These are phyloP conservation scores for Zosterops pallidus DNA, from an alignment of 2,113 vertebrate species.

Conservation along the genomic window DNA sequence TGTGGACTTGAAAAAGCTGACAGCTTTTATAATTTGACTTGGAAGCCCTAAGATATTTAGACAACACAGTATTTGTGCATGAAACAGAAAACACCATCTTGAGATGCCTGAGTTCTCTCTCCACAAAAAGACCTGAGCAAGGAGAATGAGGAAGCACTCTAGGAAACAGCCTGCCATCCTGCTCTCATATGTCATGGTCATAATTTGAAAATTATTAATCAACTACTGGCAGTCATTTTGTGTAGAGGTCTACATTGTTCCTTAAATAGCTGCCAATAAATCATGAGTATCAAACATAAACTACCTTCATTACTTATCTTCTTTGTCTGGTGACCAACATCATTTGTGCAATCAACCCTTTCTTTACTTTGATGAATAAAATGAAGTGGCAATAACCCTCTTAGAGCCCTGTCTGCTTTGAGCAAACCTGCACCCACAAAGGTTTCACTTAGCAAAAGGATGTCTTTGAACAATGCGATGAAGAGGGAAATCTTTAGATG, in stretches of 20 bases:
- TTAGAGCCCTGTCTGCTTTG: background rate
- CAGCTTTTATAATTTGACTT: background rate
- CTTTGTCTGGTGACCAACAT: background rate
- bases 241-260: background rate
- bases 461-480: background rate
- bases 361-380: background rate
- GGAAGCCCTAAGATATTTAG: background rate
- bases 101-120: background rate
- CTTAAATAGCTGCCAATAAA: background rate
- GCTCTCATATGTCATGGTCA: background rate
- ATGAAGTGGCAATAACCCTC: accelerated
- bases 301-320: background rate
- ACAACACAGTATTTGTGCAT: background rate
- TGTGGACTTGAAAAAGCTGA: background rate
- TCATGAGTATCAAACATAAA: background rate
- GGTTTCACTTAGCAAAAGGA: background rate
- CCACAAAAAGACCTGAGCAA: background rate
- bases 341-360: background rate
- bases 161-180: background rate
- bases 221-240: background rate
- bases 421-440: background rate
- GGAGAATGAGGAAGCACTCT: background rate
- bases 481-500: background rate
- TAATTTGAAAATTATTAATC: background rate
- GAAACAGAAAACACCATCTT: background rate